These are phyloP conservation scores for Meteorus colon DNA, from an alignment of 2,888 invertebrate species.

Conservation along the genomic window DNA sequence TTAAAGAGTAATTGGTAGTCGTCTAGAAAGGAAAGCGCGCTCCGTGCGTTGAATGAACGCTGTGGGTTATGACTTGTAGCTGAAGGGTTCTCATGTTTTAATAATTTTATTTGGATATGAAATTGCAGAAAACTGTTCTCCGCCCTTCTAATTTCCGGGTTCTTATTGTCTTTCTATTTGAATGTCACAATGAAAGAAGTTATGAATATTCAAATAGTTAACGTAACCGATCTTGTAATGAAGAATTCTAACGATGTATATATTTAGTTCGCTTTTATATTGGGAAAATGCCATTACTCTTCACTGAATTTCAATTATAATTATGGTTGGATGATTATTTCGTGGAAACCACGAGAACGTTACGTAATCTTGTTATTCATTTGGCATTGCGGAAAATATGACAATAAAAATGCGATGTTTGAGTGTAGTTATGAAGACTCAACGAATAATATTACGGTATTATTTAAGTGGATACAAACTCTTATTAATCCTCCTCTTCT, in stretches of 20 bases:
- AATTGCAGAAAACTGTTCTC: background rate
- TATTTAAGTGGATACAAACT: background rate
- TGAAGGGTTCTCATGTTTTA: constrained; percentile 2
- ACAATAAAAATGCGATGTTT: constrained; percentile 43
- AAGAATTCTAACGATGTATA: background rate
- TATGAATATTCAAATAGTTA: background rate
- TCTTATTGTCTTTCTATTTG: too few relatives aligned
- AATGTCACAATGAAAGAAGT: background rate
- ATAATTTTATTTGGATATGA: background rate
- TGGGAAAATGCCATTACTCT: background rate
- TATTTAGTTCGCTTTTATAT: background rate
- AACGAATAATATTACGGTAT: constrained; percentile 41
- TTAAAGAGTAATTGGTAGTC: constrained; percentile 22
- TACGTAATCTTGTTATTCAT: constrained; percentile 52
- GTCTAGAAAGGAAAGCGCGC: background rate
- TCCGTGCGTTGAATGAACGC: background rate
- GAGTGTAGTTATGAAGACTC: constrained; percentile 7
- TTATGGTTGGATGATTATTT: background rate
- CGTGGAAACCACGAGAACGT: constrained; percentile 41
- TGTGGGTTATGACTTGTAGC: constrained; percentile 7
- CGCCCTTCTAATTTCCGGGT: too few relatives aligned
- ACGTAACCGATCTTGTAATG: background rate
- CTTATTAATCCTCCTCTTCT: background rate
- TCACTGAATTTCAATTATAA: background rate
- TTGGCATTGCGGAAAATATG: background rate